A percentile compares a stretch with the other conserved stretches of the same genome.
Evolutionary conservation across 2,888 invertebrate genomes (phyloP).

Genomic region (Scaptomyza tumidula): DNA sequence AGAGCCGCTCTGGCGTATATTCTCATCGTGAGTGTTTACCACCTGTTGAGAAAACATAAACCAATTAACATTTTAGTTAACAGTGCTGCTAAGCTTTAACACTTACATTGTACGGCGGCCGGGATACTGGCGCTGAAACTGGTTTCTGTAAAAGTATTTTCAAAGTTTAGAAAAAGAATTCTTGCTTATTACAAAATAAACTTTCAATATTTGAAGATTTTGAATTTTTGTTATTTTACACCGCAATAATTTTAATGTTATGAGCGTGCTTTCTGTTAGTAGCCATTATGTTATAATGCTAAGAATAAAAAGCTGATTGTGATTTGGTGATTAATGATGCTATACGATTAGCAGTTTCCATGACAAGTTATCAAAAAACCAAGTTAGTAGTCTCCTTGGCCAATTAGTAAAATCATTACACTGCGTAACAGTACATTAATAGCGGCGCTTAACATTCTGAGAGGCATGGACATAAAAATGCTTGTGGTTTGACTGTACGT

Average conservation of each 20-base stretch:
- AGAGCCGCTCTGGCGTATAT: conserved; percentile 95
- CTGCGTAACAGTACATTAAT: conserved; percentile 47
- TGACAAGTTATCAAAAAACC: conserved; percentile 60
- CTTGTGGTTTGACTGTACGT: conserved; percentile 55
- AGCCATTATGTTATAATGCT: conserved; percentile 57
- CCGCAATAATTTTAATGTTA: conserved; percentile 51
- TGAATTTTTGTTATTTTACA: conserved; percentile 16
- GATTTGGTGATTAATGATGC: conserved; percentile 66
- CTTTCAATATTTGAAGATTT: conserved; percentile 10
- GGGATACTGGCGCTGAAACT: conserved; percentile 83
- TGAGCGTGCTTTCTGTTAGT: conserved; percentile 62
- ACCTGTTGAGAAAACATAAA: conserved; percentile 66
- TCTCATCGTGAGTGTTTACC: conserved; percentile 88
- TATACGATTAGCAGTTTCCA: conserved; percentile 57
- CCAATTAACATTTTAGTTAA: conserved; percentile 4
- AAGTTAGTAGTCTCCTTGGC: conserved; percentile 57
- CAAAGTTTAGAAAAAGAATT: conserved; percentile 6
- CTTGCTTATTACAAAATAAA: conserved; percentile 9
- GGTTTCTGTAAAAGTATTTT: conserved; percentile 77
- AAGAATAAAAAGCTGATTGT: conserved; percentile 31
- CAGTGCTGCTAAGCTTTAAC: conserved; percentile 1
- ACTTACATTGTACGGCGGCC: conserved; percentile 85
- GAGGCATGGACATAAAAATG: conserved; percentile 54
- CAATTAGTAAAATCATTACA: conserved; percentile 56
- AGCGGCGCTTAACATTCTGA: conserved; percentile 59